A percentile compares a stretch with the other conserved stretches of the same genome.
These are phyloP conservation scores for Homarus americanus DNA, from an alignment of 1,140 invertebrate species.

Conservation along the genomic window DNA sequence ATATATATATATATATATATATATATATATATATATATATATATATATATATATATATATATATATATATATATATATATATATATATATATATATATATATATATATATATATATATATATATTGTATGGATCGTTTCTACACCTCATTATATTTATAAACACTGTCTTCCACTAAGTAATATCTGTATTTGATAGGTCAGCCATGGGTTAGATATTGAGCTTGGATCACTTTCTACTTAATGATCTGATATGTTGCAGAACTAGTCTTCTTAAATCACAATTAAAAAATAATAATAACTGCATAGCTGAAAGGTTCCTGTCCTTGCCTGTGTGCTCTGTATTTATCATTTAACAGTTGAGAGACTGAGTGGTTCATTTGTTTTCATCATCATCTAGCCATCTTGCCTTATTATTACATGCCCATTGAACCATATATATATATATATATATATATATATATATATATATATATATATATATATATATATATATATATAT, in stretches of 20 bases:
- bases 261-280: slow-evolving; percentile 44
- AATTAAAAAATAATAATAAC: slow-evolving; percentile 4
- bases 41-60: slow-evolving; percentile 52
- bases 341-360: slow-evolving; percentile 47
- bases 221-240: slow-evolving; percentile 46
- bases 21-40: background rate
- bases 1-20: slow-evolving; percentile 39
- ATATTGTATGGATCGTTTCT: slow-evolving; percentile 51
- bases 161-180: slow-evolving; percentile 63
- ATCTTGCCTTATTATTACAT: slow-evolving; percentile 58
- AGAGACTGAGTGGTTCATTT: slow-evolving; percentile 26
- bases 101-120: slow-evolving; percentile 56
- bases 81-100: slow-evolving; percentile 61
- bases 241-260: slow-evolving; percentile 58
- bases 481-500: slow-evolving; percentile 16
- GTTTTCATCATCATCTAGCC: slow-evolving; percentile 29
- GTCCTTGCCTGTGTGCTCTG: slow-evolving; percentile 25
- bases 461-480: background rate
- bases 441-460: background rate
- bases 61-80: slow-evolving; percentile 58
- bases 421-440: slow-evolving; percentile 30
- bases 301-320: slow-evolving; percentile 7
- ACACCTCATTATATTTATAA: slow-evolving; percentile 63
- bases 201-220: slow-evolving; percentile 41
- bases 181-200: slow-evolving; percentile 51